Conservation (phyloP, 1,140 invertebrate species). For the Pogonomyrmex californicus region DNA sequence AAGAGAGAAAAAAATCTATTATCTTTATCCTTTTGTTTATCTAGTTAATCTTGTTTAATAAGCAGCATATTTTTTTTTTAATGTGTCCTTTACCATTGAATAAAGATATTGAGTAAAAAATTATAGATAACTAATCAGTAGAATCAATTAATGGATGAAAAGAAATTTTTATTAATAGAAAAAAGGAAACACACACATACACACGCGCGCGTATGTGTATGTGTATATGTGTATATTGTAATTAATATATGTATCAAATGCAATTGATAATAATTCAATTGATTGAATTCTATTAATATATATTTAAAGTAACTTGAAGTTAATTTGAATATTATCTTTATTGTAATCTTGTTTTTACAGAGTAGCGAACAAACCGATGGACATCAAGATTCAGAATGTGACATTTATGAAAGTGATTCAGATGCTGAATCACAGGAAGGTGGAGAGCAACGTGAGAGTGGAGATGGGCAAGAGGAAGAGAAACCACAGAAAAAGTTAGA, state of each 20-base stretch:
- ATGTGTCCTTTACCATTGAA: neutral
- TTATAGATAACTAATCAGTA: neutral
- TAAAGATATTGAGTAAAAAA: neutral
- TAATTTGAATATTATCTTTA: neutral
- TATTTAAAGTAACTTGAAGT: neutral
- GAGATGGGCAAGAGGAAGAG: conserved; percentile 89
- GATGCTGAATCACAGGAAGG: conserved; percentile 84
- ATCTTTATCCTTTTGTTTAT: neutral
- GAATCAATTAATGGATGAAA: neutral
- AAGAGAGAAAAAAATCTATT: neutral
- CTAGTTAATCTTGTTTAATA: neutral
- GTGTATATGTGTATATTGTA: neutral
- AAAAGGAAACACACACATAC: neutral
- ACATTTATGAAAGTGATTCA: conserved; percentile 86
- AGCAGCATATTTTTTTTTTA: neutral
- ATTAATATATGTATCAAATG: neutral
- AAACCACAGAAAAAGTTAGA: conserved; percentile 91
- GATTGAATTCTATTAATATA: neutral
- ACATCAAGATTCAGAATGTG: conserved; percentile 86
- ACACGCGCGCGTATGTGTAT: too few species aligned
- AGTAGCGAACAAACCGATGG: conserved; percentile 86
- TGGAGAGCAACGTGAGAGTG: conserved; percentile 86
- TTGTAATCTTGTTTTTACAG: conserved; percentile 73
- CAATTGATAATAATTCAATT: neutral
- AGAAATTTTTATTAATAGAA: neutral